phyloP scores from a whole-genome alignment of 2,797 vertebrate species.

The Lemur catta region DNA sequence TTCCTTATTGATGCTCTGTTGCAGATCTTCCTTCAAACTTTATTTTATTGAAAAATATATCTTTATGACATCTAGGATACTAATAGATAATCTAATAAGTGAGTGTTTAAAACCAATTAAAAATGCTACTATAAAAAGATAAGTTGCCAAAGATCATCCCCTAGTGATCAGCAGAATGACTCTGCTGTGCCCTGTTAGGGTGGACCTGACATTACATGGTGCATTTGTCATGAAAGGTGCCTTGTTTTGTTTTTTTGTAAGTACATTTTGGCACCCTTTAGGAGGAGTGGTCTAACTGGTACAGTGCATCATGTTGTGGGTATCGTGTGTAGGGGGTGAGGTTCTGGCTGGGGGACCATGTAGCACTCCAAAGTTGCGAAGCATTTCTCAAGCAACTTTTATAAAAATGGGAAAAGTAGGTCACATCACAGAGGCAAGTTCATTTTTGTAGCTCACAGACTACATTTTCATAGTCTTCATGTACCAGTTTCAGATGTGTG shows the following conservation, averaged over 20 bases:
- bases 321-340: neutral
- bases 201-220: neutral
- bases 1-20: neutral
- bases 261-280: neutral
- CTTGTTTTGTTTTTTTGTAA: neutral
- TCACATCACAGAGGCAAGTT: neutral
- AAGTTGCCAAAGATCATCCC: neutral
- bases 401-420: neutral
- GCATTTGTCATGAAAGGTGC: neutral
- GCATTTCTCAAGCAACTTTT: neutral
- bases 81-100: neutral
- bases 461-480: neutral
- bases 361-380: neutral
- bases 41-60: neutral
- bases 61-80: neutral
- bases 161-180: neutral
- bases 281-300: neutral
- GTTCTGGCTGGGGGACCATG: neutral
- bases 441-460: neutral
- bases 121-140: neutral
- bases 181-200: neutral
- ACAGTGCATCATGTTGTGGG: neutral
- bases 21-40: neutral
- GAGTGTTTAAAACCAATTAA: neutral
- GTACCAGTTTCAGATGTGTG: neutral